These are phyloP conservation scores for Pampusana beccarii DNA, from an alignment of 2,113 vertebrate genomes.

Conservation along the genomic window DNA sequence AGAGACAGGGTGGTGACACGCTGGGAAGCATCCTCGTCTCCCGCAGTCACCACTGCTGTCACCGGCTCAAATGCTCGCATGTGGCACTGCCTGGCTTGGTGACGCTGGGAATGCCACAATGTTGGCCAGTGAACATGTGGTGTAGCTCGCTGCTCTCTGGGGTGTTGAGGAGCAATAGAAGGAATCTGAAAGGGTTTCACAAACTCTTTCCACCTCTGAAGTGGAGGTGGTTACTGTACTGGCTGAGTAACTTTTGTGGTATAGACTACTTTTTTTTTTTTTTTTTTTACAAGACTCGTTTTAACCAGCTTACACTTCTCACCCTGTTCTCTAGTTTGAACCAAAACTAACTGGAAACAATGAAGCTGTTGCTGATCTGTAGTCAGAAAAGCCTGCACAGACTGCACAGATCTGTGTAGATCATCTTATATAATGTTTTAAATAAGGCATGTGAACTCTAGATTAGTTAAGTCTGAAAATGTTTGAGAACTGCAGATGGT, in stretches of 20 bases:
- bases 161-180: background rate
- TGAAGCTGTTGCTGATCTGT: background rate
- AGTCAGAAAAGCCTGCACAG: background rate
- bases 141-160: background rate
- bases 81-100: background rate
- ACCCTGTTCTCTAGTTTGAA: background rate
- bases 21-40: background rate
- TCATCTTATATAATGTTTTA: background rate
- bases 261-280: background rate
- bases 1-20: background rate
- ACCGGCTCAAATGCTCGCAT: background rate
- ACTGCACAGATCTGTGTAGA: accelerated
- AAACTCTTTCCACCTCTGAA: background rate
- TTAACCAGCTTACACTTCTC: background rate
- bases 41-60: background rate
- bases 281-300: background rate
- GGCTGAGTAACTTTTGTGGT: background rate
- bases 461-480: background rate
- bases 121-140: background rate
- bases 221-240: too few relatives aligned
- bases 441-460: background rate
- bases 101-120: background rate
- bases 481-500: background rate
- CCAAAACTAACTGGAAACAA: background rate
- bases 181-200: background rate